Evolutionary conservation across 1,140 invertebrate genomes (phyloP).

Genomic region (Neodiprion pinetum): DNA sequence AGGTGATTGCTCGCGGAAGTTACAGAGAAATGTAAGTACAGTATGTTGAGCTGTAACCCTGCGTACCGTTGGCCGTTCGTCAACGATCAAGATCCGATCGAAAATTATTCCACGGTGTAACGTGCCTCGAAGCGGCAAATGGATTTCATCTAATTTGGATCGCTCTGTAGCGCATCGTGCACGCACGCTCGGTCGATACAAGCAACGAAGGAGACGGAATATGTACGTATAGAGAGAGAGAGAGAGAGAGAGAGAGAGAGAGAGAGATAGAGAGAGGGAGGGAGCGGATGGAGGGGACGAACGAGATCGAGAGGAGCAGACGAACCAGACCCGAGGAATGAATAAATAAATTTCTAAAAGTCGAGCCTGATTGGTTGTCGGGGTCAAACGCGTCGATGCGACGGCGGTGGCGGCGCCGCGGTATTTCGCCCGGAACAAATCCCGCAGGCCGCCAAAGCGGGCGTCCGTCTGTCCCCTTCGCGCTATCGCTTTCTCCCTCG

Average conservation of each 20-base stretch:
- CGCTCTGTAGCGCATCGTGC: constrained; percentile 5
- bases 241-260: background rate
- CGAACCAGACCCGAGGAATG: background rate
- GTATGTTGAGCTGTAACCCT: no score
- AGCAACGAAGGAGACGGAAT: background rate
- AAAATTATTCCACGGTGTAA: background rate
- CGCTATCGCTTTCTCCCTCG: background rate
- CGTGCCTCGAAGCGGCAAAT: background rate
- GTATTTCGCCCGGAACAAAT: background rate
- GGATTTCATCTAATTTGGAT: background rate
- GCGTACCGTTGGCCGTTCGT: background rate
- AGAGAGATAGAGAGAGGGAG: background rate
- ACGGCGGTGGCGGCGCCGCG: background rate
- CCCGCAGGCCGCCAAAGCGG: background rate
- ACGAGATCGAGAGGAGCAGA: no score
- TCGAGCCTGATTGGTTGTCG: constrained; percentile 3
- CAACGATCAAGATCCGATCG: background rate
- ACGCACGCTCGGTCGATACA: background rate
- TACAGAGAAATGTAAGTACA: no score
- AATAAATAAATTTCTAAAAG: constrained; percentile 2
- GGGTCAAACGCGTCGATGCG: background rate
- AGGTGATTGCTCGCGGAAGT: no score
- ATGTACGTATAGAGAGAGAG: background rate
- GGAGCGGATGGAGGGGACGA: background rate
- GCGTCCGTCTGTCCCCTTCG: constrained; percentile 1